A percentile compares a stretch with the other conserved stretches of the same genome.
These are phyloP conservation scores for Hydropotes inermis DNA, from an alignment of 2,113 vertebrate genomes.

Conservation along the genomic window DNA sequence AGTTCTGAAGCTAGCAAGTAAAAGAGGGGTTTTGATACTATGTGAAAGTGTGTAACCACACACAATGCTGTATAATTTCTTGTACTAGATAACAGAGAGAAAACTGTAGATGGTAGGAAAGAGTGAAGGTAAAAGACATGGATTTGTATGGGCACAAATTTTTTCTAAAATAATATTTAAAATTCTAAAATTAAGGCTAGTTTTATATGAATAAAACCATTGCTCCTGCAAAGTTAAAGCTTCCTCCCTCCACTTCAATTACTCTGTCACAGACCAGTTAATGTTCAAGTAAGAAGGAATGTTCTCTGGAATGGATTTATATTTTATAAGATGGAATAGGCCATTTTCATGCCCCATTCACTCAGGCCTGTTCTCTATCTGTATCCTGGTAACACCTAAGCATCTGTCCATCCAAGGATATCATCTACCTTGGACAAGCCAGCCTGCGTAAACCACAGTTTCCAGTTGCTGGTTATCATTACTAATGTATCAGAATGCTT, in stretches of 20 bases:
- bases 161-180: neutral
- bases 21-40: neutral
- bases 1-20: neutral
- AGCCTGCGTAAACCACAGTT: neutral
- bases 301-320: neutral
- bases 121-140: neutral
- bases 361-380: neutral
- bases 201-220: neutral
- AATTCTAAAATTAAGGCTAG: neutral
- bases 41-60: neutral
- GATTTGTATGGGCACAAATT: neutral
- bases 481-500: neutral
- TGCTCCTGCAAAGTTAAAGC: neutral
- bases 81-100: neutral
- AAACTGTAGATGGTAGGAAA: neutral
- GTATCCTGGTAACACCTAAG: neutral
- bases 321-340: slow-evolving; percentile 35
- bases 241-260: neutral
- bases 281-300: neutral
- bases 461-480: slow-evolving; percentile 38
- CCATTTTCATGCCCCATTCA: slow-evolving; percentile 36
- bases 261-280: neutral
- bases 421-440: neutral
- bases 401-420: slow-evolving; percentile 27
- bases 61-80: neutral